Evolutionary conservation across 2,797 vertebrate genomes (phyloP).

Genomic region (Dromococcyx pavoninus): DNA sequence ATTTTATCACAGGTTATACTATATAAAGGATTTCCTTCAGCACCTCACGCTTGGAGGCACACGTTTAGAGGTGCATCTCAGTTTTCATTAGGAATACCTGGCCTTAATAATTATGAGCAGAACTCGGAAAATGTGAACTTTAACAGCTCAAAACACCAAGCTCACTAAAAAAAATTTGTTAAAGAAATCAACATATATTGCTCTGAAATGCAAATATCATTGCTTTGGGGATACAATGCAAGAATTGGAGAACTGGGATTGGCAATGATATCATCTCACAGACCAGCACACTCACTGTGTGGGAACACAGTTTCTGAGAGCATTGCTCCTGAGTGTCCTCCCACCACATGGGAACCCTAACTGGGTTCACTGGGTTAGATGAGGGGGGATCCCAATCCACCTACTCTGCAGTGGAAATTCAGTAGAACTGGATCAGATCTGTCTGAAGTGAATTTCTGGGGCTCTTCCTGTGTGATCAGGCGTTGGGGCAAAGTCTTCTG

Average conservation of each 20-base stretch:
- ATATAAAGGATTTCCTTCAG: background rate
- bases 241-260: background rate
- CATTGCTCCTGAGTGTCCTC: background rate
- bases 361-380: background rate
- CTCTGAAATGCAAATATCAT: background rate
- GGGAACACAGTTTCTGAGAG: background rate
- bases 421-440: rapidly evolving
- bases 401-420: background rate
- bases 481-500: background rate
- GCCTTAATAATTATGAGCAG: background rate
- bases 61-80: background rate
- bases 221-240: background rate
- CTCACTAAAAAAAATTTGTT: background rate
- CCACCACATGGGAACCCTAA: background rate
- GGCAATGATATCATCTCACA: background rate
- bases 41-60: background rate
- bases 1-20: background rate
- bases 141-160: background rate
- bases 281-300: background rate
- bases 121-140: background rate
- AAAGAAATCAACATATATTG: background rate
- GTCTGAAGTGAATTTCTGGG: background rate
- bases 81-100: background rate
- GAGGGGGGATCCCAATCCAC: background rate
- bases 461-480: background rate